Evolutionary conservation across 2,888 invertebrate species (phyloP).

Genomic region (Rhabditophanes sp.): DNA sequence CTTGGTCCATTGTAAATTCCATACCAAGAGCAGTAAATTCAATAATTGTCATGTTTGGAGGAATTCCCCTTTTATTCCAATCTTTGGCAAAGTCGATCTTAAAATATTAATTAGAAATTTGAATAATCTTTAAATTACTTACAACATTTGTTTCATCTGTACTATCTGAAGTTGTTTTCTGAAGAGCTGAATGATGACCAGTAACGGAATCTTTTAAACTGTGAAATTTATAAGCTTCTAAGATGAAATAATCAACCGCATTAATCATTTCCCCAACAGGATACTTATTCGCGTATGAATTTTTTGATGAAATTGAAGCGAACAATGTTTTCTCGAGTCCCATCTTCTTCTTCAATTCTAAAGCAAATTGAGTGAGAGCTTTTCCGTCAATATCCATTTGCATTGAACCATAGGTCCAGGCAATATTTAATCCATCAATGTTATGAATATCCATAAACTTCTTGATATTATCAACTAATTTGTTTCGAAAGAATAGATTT

Average conservation of each 20-base stretch:
- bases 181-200: constrained; percentile 20
- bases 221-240: constrained; percentile 19
- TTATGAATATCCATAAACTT: constrained; percentile 4
- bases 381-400: not conserved
- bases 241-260: constrained; percentile 8
- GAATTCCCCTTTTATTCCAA: not conserved
- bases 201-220: constrained; percentile 7
- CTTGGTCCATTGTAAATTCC: not conserved
- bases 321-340: constrained; percentile 4
- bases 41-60: not conserved
- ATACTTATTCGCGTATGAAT: constrained; percentile 3
- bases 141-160: constrained; percentile 11
- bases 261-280: not conserved
- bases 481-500: not conserved
- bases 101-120: not conserved
- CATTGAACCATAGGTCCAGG: constrained; percentile 6
- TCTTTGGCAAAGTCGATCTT: constrained; percentile 7
- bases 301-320: constrained; percentile 7
- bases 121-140: constrained; percentile 2
- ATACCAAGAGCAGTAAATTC: not conserved
- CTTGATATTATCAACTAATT: constrained; percentile 6
- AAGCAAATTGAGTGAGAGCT: not conserved
- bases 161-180: too few species aligned
- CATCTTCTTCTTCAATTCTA: constrained; percentile 1
- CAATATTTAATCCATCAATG: constrained; percentile 7